Evolutionary conservation across 2,797 vertebrate species (phyloP).

Genomic region (Triplophysa yarkandensis): DNA sequence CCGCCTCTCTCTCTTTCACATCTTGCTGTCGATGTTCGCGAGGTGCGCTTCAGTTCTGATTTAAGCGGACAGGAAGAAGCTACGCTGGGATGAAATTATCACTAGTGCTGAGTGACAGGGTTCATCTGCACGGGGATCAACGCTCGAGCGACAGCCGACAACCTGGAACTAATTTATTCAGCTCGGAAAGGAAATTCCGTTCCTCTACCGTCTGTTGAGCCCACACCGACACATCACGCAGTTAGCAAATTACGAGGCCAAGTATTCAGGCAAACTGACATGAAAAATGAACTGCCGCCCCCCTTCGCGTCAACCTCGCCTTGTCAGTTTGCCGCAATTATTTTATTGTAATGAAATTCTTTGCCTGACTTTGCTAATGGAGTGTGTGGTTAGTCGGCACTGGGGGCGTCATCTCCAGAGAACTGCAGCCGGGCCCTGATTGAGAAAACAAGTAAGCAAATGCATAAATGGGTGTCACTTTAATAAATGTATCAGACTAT

Average conservation of each 20-base stretch:
- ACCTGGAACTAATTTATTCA: slow-evolving; percentile 71
- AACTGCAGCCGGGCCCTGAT: slow-evolving; percentile 55
- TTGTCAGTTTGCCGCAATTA: slow-evolving; percentile 60
- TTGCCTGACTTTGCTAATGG: slow-evolving; percentile 60
- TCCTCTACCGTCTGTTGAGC: slow-evolving; percentile 58
- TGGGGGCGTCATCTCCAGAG: slow-evolving; percentile 45
- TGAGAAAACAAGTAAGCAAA: slow-evolving; percentile 70
- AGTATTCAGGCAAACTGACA: slow-evolving; percentile 57
- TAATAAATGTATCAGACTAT: slow-evolving; percentile 81
- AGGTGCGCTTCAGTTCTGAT: slow-evolving; percentile 13
- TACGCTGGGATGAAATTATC: slow-evolving; percentile 57
- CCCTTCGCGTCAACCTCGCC: slow-evolving; percentile 40
- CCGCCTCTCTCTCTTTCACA: background rate
- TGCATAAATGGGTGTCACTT: slow-evolving; percentile 79
- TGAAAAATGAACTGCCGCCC: slow-evolving; percentile 60
- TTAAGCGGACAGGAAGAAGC: slow-evolving; percentile 49
- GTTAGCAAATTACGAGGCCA: slow-evolving; percentile 65
- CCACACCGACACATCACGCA: slow-evolving; percentile 56
- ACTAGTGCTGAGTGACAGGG: slow-evolving; percentile 65
- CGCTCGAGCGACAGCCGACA: slow-evolving; percentile 59
- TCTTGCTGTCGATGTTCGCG: background rate
- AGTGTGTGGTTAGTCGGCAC: slow-evolving; percentile 55
- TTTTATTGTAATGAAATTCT: slow-evolving; percentile 62
- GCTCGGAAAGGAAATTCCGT: slow-evolving; percentile 65
- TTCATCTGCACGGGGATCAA: slow-evolving; percentile 59